Evolutionary conservation across 2,113 vertebrate genomes (phyloP).

Genomic region (Barnardius zonarius): DNA sequence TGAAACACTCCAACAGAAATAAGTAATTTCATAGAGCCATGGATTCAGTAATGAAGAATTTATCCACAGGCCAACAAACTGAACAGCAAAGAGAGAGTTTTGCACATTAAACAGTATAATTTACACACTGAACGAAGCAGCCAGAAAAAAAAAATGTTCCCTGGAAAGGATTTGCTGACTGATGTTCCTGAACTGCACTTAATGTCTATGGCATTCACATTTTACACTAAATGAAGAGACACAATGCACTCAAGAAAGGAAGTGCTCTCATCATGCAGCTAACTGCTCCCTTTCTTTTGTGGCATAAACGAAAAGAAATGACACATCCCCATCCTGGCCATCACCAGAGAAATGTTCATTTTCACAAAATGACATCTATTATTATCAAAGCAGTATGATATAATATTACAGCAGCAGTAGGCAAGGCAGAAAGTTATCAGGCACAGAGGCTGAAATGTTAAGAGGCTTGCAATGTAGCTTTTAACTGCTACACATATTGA

Average conservation of each 20-base stretch:
- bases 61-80: conserved; percentile 32
- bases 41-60: conserved; percentile 20
- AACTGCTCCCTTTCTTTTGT: not conserved
- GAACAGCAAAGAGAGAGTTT: not conserved
- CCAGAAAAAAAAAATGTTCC: not conserved
- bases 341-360: not conserved
- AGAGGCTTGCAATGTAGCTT: not conserved
- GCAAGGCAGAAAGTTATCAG: not conserved
- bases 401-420: not conserved
- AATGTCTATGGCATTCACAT: not conserved
- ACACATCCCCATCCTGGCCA: not conserved
- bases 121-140: not conserved
- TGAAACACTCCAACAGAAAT: conserved; percentile 11
- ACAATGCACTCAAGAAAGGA: not conserved
- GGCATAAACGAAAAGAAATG: not conserved
- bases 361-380: not conserved
- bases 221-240: not conserved
- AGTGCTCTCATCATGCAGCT: conserved; percentile 14
- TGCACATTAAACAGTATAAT: not conserved
- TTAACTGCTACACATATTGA: not conserved
- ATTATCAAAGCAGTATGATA: not conserved
- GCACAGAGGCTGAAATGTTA: not conserved
- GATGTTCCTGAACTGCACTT: not conserved
- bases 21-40: not conserved
- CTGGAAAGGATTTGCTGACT: not conserved